Conservation (phyloP, 35 echinoderm and acorn worm species). For the Ophioderma brevispina region DNA sequence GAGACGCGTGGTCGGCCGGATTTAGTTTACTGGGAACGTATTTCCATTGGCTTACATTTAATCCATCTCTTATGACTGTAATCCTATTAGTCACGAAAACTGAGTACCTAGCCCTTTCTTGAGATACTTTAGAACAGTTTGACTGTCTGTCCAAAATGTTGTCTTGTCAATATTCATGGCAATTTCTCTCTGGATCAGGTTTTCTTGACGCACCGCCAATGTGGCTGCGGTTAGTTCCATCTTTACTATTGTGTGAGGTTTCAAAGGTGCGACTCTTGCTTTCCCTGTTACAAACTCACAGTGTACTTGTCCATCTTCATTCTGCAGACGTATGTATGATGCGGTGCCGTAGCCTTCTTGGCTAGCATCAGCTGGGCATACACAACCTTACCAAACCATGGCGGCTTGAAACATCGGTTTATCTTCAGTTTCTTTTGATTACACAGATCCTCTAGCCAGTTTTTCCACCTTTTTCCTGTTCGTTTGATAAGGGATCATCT, state of each 20-base stretch:
- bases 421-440: conserved; percentile 44
- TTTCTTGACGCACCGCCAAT: conserved; percentile 21
- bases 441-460: conserved; percentile 51
- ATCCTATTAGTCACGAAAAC: conserved; percentile 41
- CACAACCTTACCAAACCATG: conserved; percentile 51
- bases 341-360: conserved; percentile 47
- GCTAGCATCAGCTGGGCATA: conserved; percentile 48
- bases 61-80: conserved; percentile 19
- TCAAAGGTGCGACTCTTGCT: conserved; percentile 56
- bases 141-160: conserved; percentile 80
- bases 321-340: conserved; percentile 27
- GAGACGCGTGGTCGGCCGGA: conserved; percentile 60
- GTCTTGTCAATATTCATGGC: conserved; percentile 14
- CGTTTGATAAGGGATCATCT: conserved; percentile 55
- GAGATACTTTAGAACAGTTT: conserved; percentile 68
- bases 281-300: conserved; percentile 58
- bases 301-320: conserved; percentile 44
- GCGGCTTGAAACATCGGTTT: conserved; percentile 46
- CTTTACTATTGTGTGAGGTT: no score
- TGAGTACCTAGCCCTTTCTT: conserved; percentile 1
- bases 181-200: conserved; percentile 16
- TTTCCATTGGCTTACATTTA: conserved; percentile 34
- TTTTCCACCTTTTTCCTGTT: conserved; percentile 31
- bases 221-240: conserved; percentile 48
- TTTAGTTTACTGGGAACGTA: conserved; percentile 45